Percentiles rank a stretch among this genome's conserved stretches.
These are phyloP conservation scores for Ageneiosus marmoratus DNA, from an alignment of 2,113 vertebrate species.

Conservation along the genomic window DNA sequence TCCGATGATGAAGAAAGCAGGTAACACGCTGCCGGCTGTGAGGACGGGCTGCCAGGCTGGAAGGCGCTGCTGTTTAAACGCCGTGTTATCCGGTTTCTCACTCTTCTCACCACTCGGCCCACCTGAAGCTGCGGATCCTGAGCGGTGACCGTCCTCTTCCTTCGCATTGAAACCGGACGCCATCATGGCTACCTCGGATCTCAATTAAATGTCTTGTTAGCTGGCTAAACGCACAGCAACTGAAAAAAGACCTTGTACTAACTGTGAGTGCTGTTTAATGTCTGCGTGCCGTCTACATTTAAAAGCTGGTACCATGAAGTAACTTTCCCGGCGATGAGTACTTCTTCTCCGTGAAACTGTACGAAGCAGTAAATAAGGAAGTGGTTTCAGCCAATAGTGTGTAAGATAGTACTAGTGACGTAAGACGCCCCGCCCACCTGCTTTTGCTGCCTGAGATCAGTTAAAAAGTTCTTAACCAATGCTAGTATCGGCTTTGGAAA, in stretches of 20 bases:
- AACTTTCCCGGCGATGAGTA: neutral
- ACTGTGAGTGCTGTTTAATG: neutral
- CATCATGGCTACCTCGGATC: constrained; percentile 70
- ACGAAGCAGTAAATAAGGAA: constrained; percentile 64
- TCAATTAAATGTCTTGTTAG: neutral
- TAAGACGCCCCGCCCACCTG: constrained; percentile 2
- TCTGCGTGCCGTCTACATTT: too few relatives aligned
- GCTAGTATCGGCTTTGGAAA: too few relatives aligned
- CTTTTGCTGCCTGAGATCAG: neutral
- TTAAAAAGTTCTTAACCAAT: neutral
- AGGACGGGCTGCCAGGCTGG: constrained; percentile 97
- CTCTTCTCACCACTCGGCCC: constrained; percentile 72
- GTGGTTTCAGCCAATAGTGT: constrained; percentile 53
- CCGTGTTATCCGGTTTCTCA: constrained; percentile 92
- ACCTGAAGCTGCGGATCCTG: constrained; percentile 64
- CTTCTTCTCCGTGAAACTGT: neutral
- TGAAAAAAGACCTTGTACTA: neutral
- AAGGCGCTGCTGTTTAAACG: constrained; percentile 93
- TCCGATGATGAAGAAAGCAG: constrained; percentile 94
- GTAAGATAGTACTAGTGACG: neutral
- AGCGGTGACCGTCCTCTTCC: constrained; percentile 79
- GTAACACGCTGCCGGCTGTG: constrained; percentile 91
- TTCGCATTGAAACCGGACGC: constrained; percentile 90
- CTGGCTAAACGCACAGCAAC: neutral
- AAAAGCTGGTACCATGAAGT: too few relatives aligned